These are phyloP conservation scores for Drepana arcuata DNA, from an alignment of 1,140 invertebrate species.

Conservation along the genomic window DNA sequence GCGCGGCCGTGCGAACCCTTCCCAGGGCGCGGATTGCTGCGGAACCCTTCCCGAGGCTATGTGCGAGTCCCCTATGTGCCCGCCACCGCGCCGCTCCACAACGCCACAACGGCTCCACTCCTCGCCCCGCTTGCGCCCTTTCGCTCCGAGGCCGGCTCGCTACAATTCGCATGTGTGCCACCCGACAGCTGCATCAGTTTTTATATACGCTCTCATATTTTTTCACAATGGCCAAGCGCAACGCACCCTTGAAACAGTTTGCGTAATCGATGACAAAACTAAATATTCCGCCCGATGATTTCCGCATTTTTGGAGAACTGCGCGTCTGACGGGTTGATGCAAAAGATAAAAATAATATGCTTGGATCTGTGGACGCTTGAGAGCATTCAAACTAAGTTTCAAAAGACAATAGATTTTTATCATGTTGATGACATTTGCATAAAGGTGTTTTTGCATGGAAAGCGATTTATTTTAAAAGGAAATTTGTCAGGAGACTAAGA, in stretches of 20 bases:
- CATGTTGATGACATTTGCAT: too few relatives aligned
- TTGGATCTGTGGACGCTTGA: too few relatives aligned
- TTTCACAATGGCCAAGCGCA: slow-evolving; percentile 58
- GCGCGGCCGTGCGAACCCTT: slow-evolving; percentile 60
- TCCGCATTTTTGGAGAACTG: slow-evolving; percentile 65
- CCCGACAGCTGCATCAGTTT: slow-evolving; percentile 66
- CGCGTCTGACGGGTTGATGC: slow-evolving; percentile 12
- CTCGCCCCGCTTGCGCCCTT: slow-evolving; percentile 30
- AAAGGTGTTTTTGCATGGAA: too few relatives aligned
- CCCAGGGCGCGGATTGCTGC: slow-evolving; percentile 43
- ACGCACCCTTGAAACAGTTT: slow-evolving; percentile 72
- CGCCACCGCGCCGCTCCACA: slow-evolving; percentile 6
- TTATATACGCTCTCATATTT: slow-evolving; percentile 66
- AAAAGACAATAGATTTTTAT: too few relatives aligned
- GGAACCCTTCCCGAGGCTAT: slow-evolving; percentile 62
- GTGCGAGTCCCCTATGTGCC: slow-evolving; percentile 35
- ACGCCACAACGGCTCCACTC: slow-evolving; percentile 15
- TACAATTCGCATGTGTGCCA: slow-evolving; percentile 68
- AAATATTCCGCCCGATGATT: slow-evolving; percentile 71
- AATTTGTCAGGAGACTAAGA: too few relatives aligned
- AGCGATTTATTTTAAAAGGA: too few relatives aligned
- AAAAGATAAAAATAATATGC: slow-evolving; percentile 23
- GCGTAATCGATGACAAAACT: slow-evolving; percentile 72
- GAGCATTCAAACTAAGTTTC: too few relatives aligned
- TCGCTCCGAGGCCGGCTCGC: slow-evolving; percentile 19